Evolutionary conservation across 2,888 invertebrate species (phyloP).

Genomic region (Tridacna gigas): DNA sequence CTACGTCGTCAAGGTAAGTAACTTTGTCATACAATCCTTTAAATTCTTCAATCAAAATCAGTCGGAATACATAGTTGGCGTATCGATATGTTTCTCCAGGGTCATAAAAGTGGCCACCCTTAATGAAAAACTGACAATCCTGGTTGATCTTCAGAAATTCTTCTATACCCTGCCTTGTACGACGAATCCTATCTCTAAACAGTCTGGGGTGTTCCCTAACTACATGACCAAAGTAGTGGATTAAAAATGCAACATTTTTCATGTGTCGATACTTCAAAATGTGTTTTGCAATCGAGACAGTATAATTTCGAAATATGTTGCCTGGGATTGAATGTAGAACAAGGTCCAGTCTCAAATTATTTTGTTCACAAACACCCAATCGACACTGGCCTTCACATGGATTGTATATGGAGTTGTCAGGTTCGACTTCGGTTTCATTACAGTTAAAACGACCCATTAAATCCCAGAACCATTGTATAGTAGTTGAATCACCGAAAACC

Average conservation of each 20-base stretch:
- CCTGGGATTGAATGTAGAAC: not conserved
- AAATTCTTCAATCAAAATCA: conserved; percentile 1
- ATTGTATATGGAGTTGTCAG: no score
- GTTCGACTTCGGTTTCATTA: no score
- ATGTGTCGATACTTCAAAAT: not conserved
- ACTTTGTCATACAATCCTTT: not conserved
- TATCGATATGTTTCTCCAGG: not conserved
- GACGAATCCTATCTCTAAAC: not conserved
- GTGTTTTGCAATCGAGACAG: not conserved
- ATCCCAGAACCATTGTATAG: no score
- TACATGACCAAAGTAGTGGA: not conserved
- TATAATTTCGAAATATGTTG: not conserved
- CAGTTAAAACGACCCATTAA: no score
- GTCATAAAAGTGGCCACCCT: not conserved
- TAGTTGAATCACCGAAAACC: no score
- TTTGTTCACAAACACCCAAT: not conserved
- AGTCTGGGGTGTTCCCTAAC: not conserved
- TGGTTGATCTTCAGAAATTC: not conserved
- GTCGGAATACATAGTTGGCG: not conserved
- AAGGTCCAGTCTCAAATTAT: not conserved
- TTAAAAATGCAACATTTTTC: not conserved
- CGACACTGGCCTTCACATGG: no score
- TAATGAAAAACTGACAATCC: not conserved
- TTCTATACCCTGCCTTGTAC: not conserved
- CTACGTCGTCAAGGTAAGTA: not conserved